Evolutionary conservation across 35 echinoderm and acorn worm genomes (phyloP).

Genomic region (Eucidaris tribuloides): DNA sequence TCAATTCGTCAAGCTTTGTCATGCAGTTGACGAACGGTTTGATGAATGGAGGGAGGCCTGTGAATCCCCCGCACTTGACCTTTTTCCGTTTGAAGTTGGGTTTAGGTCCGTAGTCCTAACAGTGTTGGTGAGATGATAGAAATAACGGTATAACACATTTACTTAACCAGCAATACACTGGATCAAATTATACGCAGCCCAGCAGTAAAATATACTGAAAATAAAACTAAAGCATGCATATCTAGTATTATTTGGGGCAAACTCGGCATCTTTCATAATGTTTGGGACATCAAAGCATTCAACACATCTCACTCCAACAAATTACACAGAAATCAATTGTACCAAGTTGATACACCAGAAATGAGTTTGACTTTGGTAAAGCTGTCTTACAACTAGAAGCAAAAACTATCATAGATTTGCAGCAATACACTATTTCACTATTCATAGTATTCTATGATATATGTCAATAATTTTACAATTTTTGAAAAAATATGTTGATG

Average conservation of each 20-base stretch:
- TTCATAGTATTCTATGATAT: no score
- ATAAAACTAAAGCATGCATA: neutral
- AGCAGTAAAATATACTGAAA: neutral
- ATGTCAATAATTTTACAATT: no score
- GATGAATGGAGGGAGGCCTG: constrained; percentile 78
- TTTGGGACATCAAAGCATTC: neutral
- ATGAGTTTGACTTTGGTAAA: no score
- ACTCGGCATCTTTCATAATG: neutral
- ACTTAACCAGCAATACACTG: neutral
- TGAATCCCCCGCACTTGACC: constrained; percentile 57
- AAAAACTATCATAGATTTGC: no score
- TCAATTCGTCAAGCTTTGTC: neutral
- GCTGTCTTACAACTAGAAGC: no score
- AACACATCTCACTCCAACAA: no score
- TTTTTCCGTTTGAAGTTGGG: constrained; percentile 91
- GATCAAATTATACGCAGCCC: neutral
- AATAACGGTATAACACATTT: neutral
- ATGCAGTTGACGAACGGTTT: constrained; percentile 52
- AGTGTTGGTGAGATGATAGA: neutral
- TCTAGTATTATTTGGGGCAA: neutral
- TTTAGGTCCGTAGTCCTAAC: constrained; percentile 91
- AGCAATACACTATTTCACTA: no score
- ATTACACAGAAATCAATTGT: no score
- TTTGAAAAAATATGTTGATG: no score
- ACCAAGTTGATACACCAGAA: no score